Evolutionary conservation across 2,113 vertebrate genomes (phyloP).

Genomic region (Apteryx mantelli): DNA sequence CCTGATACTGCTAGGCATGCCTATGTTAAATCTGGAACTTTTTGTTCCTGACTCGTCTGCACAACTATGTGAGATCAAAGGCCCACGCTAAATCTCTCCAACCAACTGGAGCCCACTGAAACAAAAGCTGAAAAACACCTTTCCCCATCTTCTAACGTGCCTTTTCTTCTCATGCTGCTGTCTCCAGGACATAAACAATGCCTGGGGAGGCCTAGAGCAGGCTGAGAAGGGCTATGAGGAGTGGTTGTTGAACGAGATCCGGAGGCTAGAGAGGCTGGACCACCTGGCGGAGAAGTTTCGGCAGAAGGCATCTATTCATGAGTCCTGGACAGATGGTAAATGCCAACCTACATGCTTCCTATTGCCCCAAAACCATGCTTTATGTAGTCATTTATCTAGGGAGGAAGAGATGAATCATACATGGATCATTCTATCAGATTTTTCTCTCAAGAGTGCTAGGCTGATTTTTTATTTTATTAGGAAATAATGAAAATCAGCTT

Average conservation of each 20-base stretch:
- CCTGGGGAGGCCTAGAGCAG: constrained; percentile 93
- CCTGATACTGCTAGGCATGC: neutral
- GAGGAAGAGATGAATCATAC: neutral
- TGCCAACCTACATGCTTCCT: neutral
- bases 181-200: constrained; percentile 92
- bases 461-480: neutral
- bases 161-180: neutral
- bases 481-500: neutral
- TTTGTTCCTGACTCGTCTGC: neutral
- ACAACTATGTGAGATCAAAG: neutral
- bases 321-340: constrained; percentile 97
- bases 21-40: neutral
- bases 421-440: neutral
- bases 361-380: neutral
- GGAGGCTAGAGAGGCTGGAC: constrained; percentile 94
- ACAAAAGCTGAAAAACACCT: neutral
- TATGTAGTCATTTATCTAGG: neutral
- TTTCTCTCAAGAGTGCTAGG: neutral
- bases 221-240: constrained; percentile 98
- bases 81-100: neutral
- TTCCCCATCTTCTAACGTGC: neutral
- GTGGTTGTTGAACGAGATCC: constrained; percentile 97
- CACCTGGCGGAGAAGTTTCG: constrained; percentile 98
- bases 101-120: neutral
- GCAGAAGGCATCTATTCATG: constrained; percentile 97